Evolutionary conservation across 2,113 vertebrate species (phyloP), one percentile per base, ranked within the genome.

Genomic region (Nesogale talazaci): DNA sequence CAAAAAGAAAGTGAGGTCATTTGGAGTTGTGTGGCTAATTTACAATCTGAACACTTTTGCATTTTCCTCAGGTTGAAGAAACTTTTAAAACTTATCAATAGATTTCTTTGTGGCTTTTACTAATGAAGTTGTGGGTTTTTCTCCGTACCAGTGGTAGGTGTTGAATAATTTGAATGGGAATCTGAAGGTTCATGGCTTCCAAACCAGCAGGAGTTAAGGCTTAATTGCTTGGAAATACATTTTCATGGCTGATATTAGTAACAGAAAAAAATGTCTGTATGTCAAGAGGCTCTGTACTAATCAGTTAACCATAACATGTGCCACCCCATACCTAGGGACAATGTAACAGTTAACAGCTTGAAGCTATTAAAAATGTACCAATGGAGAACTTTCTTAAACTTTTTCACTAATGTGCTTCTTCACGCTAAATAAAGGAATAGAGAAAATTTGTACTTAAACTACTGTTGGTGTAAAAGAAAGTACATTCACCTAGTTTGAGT

Each of bases 211-310:
- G 98, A 97, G 97, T 96, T 97, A 96, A 97, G 96, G 85, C 95
- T 98, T 98, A 98, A 98, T 98, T 98, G 97, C 98, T 97, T 98
- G 96, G 97, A 98, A 98, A 98, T 98, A 97, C 94, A 97, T 98
- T 98, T 98, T 97, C 97, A 98, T 97, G 98, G 97, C 93, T 97
- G 97, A 98, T 98, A 97, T 91, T 87, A 95, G 95, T 95, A 91
- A 98, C 96, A 97, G 94, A 96, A 97, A 96, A 97, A 97, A 97
- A 98, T 97, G 95, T 96, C 96, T 97, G 84, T 96, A 95, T 97
- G 97, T 98, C 98, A 98, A 97, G 96, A 97, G 96, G 81, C 93
- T 98, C 96, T 97, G 92, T 96, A 97, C 96, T 98, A 97, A 97
- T 98, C 98, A 98, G 97, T 98, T 97, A 98, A 94, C 95, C 95